Percentiles rank a stretch among this genome's conserved stretches.
These are phyloP conservation scores for Oscheius sp. DNA, from an alignment of 1,140 invertebrate species.

Conservation along the genomic window DNA sequence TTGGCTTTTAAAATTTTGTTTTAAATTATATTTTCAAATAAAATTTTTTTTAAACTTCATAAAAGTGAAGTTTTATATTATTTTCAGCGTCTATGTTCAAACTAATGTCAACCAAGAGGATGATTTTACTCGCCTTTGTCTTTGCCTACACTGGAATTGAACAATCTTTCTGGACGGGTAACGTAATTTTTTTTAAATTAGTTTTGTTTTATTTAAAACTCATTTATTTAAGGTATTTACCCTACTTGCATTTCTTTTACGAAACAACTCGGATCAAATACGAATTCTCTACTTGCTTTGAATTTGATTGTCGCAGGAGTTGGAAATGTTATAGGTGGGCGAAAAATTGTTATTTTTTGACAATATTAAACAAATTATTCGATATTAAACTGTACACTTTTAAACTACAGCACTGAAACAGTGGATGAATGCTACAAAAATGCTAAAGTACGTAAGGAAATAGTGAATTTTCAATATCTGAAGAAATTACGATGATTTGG, in stretches of 20 bases:
- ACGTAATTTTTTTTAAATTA: background rate
- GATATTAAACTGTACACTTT: too few relatives aligned
- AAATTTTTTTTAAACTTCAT: too few relatives aligned
- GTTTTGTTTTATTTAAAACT: too few relatives aligned
- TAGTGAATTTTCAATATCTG: too few relatives aligned
- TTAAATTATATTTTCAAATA: too few relatives aligned
- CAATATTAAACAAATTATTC: too few relatives aligned
- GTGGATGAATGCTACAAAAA: too few relatives aligned
- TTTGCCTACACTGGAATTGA: constrained; percentile 37
- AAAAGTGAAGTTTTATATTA: too few relatives aligned
- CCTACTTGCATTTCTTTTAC: constrained; percentile 83
- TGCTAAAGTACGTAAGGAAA: too few relatives aligned
- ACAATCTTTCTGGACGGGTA: constrained; percentile 36
- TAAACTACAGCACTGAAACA: too few relatives aligned
- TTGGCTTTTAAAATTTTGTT: too few relatives aligned
- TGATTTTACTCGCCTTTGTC: constrained; percentile 30
- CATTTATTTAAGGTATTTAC: constrained; percentile 77
- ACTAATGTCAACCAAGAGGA: constrained; percentile 32
- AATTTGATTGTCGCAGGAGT: constrained; percentile 87
- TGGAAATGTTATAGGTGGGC: constrained; percentile 78
- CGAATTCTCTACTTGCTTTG: constrained; percentile 81
- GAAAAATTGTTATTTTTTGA: background rate
- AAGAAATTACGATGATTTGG: too few relatives aligned
- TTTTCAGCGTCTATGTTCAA: constrained; percentile 28
- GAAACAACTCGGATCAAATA: constrained; percentile 70